These are phyloP conservation scores for Apodemia duryi DNA, from an alignment of 2,888 invertebrate genomes.

Conservation along the genomic window DNA sequence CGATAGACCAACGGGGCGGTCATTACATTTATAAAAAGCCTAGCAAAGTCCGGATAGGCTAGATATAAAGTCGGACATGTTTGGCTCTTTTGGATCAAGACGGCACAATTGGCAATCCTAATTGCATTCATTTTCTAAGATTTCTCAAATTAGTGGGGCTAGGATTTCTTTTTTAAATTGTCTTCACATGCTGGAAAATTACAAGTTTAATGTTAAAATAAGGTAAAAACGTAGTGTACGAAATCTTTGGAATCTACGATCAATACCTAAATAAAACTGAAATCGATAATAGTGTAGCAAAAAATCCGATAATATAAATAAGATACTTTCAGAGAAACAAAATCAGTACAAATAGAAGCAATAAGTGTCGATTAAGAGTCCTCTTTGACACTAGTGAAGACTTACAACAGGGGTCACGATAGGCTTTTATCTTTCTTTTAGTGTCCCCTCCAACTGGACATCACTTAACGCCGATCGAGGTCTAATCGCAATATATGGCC, in stretches of 20 bases:
- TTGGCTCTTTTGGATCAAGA: too few relatives aligned
- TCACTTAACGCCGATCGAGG: conserved; percentile 66
- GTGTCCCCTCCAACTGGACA: conserved; percentile 43
- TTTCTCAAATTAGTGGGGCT: too few relatives aligned
- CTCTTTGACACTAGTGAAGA: conserved; percentile 66
- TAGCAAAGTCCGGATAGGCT: too few relatives aligned
- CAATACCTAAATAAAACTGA: not conserved
- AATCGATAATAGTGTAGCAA: not conserved
- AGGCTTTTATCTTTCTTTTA: conserved; percentile 47
- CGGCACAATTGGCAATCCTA: too few relatives aligned
- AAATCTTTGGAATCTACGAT: not conserved
- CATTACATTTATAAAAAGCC: too few relatives aligned
- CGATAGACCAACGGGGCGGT: too few relatives aligned
- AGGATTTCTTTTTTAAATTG: too few relatives aligned
- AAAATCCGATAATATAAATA: not conserved
- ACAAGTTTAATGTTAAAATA: too few relatives aligned
- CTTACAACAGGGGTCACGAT: conserved; percentile 48
- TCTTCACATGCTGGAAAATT: too few relatives aligned
- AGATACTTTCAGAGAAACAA: conserved; percentile 4
- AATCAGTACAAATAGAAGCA: conserved; percentile 30
- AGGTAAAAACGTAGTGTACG: not conserved
- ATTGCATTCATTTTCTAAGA: too few relatives aligned
- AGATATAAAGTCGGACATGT: too few relatives aligned
- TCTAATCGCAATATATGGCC: conserved; percentile 67
- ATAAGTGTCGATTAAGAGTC: conserved; percentile 20